A percentile compares a stretch with the other conserved stretches of the same genome.
These are phyloP conservation scores for Phenganax stokvisi DNA, from an alignment of 92 coral and sea anemone species.

Conservation along the genomic window DNA sequence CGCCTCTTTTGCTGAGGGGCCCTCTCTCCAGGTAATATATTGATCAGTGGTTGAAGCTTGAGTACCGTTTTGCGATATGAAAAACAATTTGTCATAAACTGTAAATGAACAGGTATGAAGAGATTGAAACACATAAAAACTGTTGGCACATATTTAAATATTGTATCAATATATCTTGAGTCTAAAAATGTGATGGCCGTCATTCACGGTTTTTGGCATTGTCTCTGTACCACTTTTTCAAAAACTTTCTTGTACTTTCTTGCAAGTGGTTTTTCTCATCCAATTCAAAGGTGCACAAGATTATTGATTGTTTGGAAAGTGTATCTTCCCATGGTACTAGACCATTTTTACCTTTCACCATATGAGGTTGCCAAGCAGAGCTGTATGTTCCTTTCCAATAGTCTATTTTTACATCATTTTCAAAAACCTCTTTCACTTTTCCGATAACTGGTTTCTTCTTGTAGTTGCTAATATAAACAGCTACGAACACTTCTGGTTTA, in stretches of 20 bases:
- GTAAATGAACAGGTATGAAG: no score
- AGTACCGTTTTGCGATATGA: no score
- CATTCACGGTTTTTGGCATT: no score
- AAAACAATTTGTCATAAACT: no score
- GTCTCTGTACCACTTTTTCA: not conserved
- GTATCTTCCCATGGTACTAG: not conserved
- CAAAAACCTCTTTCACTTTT: not conserved
- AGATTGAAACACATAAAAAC: no score
- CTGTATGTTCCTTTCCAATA: constrained; percentile 12
- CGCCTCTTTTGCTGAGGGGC: no score
- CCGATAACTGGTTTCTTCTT: constrained; percentile 16
- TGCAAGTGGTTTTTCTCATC: not conserved
- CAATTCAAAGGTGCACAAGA: constrained; percentile 2
- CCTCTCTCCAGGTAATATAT: no score
- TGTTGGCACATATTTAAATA: no score
- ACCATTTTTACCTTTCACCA: not conserved
- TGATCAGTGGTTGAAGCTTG: no score
- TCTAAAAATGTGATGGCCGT: no score
- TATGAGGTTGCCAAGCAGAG: not conserved
- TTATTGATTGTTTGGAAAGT: not conserved
- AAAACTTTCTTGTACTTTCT: constrained; percentile 12
- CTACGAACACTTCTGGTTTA: constrained; percentile 7
- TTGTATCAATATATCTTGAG: no score
- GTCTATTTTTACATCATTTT: not conserved
- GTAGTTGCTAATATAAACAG: constrained; percentile 4